phyloP scores from a whole-genome alignment of 2,113 vertebrate genomes.

The Centrocercus urophasianus region DNA sequence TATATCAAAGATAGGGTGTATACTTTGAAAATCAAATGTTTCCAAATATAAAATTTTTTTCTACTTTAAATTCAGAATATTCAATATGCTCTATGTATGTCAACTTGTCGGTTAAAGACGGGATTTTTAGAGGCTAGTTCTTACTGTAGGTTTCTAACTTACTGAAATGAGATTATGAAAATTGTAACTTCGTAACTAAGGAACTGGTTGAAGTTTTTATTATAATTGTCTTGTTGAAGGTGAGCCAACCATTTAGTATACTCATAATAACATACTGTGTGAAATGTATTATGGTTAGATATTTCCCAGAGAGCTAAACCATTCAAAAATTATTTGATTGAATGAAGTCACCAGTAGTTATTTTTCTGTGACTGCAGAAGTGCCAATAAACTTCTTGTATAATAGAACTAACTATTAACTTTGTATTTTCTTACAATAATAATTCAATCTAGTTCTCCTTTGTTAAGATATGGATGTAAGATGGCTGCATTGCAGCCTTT shows the following conservation, averaged over 20 bases:
- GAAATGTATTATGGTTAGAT: not conserved
- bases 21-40: not conserved
- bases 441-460: not conserved
- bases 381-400: not conserved
- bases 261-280: not conserved
- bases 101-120: not conserved
- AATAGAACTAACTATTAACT: not conserved
- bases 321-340: not conserved
- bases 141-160: not conserved
- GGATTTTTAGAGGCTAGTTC: not conserved
- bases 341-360: not conserved
- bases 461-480: not conserved
- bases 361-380: not conserved
- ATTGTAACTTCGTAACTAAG: not conserved
- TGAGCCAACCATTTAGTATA: not conserved
- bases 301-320: not conserved
- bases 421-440: not conserved
- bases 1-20: not conserved
- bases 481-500: not conserved
- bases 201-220: not conserved
- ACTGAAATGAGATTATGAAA: not conserved
- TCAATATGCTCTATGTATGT: not conserved
- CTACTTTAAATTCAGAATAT: not conserved
- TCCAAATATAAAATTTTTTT: not conserved
- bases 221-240: not conserved